These are phyloP conservation scores for Pithys albifrons DNA, from an alignment of 2,113 vertebrate genomes.

Conservation along the genomic window DNA sequence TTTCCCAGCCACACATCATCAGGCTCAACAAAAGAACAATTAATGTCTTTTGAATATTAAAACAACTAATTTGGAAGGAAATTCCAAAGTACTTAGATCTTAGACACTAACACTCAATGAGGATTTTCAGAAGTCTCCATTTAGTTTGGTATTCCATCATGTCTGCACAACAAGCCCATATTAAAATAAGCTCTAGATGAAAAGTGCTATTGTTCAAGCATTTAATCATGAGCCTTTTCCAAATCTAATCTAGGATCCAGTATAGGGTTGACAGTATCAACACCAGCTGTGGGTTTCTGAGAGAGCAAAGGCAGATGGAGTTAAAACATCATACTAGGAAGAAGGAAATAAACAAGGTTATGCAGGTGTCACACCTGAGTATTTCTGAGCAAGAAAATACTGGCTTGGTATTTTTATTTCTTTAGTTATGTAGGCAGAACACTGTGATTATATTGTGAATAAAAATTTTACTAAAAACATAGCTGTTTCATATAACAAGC, in stretches of 20 bases:
- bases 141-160: slow-evolving; percentile 7
- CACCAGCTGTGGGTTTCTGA: background rate
- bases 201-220: slow-evolving; percentile 33
- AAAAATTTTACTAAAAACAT: background rate
- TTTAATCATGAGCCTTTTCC: background rate
- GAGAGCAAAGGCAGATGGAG: background rate
- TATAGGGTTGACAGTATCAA: background rate
- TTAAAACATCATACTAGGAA: background rate
- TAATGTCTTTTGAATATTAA: slow-evolving; percentile 12
- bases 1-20: background rate
- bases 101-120: background rate
- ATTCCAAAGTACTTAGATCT: slow-evolving; percentile 52
- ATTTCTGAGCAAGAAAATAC: background rate
- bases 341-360: background rate
- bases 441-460: background rate
- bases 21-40: slow-evolving; percentile 12
- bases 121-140: slow-evolving; percentile 6
- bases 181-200: background rate
- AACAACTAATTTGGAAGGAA: slow-evolving; percentile 40
- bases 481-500: background rate
- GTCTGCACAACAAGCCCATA: slow-evolving; percentile 4
- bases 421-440: background rate
- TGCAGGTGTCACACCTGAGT: background rate
- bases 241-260: background rate
- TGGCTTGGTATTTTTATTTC: background rate